Conservation (phyloP, 2,113 vertebrate genomes). For the Isichthys henryi region DNA sequence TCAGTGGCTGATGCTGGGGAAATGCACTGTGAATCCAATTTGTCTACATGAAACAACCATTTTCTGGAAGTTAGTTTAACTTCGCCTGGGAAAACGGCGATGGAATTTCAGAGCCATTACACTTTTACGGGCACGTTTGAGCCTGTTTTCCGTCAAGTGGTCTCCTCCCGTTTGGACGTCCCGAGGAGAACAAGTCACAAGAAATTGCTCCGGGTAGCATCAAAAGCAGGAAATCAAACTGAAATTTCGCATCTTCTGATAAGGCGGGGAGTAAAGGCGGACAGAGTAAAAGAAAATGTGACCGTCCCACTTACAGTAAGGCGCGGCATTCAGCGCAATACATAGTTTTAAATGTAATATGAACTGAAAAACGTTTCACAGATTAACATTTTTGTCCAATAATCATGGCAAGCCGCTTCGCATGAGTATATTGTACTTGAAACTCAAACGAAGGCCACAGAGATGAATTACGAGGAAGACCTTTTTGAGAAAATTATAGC, state of each 20-base stretch:
- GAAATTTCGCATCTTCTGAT: background rate
- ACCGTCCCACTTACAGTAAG: background rate
- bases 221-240: constrained; percentile 1
- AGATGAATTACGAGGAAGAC: background rate
- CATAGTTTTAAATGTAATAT: background rate
- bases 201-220: background rate
- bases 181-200: background rate
- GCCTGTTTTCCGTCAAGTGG: background rate
- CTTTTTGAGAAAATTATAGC: background rate
- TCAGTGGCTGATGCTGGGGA: background rate
- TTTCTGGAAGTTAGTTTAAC: background rate
- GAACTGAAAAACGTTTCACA: background rate
- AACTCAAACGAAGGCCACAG: background rate
- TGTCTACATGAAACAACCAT: background rate
- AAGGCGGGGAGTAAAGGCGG: background rate
- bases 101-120: constrained; percentile 15
- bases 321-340: background rate
- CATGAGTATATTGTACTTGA: background rate
- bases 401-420: background rate
- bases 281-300: background rate
- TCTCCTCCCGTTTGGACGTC: background rate
- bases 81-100: background rate
- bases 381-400: background rate
- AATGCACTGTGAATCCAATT: background rate
- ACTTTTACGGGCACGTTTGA: constrained; percentile 12